These are phyloP conservation scores for Drosophila oshimai DNA, from an alignment of 1,140 invertebrate genomes.

Conservation along the genomic window DNA sequence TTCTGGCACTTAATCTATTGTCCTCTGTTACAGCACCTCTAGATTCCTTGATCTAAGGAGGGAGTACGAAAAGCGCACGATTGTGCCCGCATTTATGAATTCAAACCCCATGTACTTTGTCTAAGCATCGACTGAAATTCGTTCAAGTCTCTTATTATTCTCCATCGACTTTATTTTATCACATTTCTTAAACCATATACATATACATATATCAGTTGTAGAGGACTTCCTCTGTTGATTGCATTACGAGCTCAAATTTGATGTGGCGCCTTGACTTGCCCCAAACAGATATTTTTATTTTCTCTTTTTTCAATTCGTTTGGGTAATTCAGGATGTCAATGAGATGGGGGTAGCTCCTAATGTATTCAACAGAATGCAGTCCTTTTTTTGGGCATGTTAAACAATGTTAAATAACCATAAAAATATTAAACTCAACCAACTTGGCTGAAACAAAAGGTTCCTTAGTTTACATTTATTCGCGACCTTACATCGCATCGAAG, in stretches of 20 bases:
- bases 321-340: background rate
- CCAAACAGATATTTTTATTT: background rate
- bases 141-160: background rate
- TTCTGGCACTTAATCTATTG: background rate
- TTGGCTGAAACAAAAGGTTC: constrained; percentile 20
- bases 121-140: constrained; percentile 19
- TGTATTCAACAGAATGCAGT: background rate
- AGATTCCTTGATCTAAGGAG: constrained; percentile 13
- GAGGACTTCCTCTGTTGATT: background rate
- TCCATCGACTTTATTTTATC: constrained; percentile 48
- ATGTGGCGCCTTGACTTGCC: background rate
- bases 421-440: constrained; percentile 27
- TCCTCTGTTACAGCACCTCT: background rate
- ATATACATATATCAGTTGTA: constrained; percentile 17
- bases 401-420: constrained; percentile 23
- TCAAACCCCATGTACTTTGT: constrained; percentile 80
- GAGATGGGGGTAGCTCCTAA: background rate
- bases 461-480: constrained; percentile 4
- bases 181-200: constrained; percentile 61
- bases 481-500: constrained; percentile 88
- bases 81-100: constrained; percentile 54
- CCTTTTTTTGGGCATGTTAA: background rate
- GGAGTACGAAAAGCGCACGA: constrained; percentile 62
- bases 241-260: background rate
- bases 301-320: background rate